phyloP scores from a whole-genome alignment of 92 coral and sea anemone genomes.

The Heliopora coerulea region DNA sequence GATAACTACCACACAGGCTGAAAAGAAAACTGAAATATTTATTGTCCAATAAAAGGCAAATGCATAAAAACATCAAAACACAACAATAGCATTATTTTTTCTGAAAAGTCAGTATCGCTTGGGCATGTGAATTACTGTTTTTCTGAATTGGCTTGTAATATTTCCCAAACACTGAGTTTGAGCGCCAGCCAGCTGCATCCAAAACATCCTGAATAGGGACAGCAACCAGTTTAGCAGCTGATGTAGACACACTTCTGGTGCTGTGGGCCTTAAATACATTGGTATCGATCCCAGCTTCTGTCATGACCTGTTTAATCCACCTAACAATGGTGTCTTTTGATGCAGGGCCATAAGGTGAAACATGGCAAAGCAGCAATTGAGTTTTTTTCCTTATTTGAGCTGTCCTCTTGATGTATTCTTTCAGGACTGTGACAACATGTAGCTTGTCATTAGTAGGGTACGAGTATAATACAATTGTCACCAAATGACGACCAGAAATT shows the following conservation, averaged over 20 bases:
- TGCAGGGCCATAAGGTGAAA: conserved; percentile 59
- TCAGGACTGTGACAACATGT: conserved; percentile 43
- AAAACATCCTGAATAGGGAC: conserved; percentile 57
- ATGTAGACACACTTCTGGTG: conserved; percentile 61
- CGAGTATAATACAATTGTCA: conserved; percentile 46
- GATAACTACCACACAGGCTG: too few species aligned
- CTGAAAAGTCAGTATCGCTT: conserved; percentile 36
- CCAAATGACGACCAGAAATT: conserved; percentile 36
- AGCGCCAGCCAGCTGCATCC: conserved; percentile 66
- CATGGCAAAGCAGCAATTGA: conserved; percentile 62
- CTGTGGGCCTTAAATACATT: conserved; percentile 53
- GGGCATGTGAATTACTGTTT: not conserved
- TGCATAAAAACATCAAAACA: too few species aligned
- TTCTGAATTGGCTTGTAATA: conserved; percentile 40
- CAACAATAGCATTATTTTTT: too few species aligned
- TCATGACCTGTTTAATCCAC: conserved; percentile 55
- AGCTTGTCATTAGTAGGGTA: conserved; percentile 43
- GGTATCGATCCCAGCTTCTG: conserved; percentile 54
- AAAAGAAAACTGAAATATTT: too few species aligned
- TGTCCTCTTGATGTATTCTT: conserved; percentile 52
- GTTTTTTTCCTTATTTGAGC: conserved; percentile 48
- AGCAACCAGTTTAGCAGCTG: conserved; percentile 56
- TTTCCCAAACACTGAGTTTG: conserved; percentile 51
- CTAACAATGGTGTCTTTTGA: conserved; percentile 56
- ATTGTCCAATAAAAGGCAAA: too few species aligned